phyloP scores from a whole-genome alignment of 2,113 vertebrate species.

The Tachycineta bicolor region DNA sequence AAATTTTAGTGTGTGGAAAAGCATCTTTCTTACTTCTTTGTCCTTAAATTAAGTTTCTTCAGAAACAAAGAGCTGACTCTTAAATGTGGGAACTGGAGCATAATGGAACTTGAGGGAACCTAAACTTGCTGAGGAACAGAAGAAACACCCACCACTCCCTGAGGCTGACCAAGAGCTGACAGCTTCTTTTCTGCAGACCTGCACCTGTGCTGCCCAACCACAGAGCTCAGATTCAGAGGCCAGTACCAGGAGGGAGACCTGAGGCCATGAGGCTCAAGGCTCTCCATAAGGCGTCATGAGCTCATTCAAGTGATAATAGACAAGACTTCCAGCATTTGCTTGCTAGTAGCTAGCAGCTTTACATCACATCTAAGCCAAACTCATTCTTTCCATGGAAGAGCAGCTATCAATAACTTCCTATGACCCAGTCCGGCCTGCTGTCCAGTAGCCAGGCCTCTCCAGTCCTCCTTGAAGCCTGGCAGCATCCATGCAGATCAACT shows the following conservation, averaged over 20 bases:
- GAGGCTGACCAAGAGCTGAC: not conserved
- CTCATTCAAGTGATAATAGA: not conserved
- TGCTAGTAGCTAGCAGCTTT: not conserved
- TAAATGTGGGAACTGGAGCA: not conserved
- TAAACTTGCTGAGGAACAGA: not conserved
- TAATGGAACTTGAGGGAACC: not conserved
- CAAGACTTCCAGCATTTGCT: not conserved
- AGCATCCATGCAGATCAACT: not conserved
- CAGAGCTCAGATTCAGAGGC: not conserved
- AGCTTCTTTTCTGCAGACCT: not conserved
- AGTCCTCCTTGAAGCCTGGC: not conserved
- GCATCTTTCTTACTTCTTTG: not conserved
- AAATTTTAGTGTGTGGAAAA: not conserved
- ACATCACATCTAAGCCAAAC: not conserved
- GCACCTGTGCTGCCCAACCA: not conserved
- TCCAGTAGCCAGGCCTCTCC: not conserved
- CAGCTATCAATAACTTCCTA: conserved; percentile 39
- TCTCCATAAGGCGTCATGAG: not conserved
- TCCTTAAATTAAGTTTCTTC: not conserved
- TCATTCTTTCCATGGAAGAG: conserved; percentile 9
- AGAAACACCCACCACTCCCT: not conserved
- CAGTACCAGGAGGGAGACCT: not conserved
- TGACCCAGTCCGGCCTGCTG: not conserved
- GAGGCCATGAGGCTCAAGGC: not conserved
- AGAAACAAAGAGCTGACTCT: not conserved